Conservation (phyloP, 2,888 invertebrate species). For the Achlya flavicornis region DNA sequence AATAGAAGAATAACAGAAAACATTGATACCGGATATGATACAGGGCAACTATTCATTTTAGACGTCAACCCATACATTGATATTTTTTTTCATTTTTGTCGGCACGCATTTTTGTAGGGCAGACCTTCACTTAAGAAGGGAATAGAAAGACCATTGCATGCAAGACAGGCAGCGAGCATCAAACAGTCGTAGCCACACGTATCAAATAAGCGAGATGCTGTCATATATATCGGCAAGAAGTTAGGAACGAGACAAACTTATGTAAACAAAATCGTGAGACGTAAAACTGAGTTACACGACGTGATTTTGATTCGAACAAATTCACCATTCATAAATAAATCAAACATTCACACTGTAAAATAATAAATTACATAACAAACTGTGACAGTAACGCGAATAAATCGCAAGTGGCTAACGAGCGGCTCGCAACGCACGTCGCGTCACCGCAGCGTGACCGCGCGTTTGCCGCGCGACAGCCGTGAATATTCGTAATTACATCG, state of each 20-base stretch:
- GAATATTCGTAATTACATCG: conserved; percentile 12
- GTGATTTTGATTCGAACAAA: conserved; percentile 33
- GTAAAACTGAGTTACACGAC: conserved; percentile 15
- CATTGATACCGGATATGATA: conserved; percentile 32
- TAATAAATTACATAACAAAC: conserved; percentile 55
- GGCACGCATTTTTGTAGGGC: no score
- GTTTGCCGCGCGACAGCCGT: conserved; percentile 14
- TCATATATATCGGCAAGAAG: neutral
- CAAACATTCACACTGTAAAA: conserved; percentile 28
- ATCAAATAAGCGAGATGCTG: neutral
- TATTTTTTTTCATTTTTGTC: neutral
- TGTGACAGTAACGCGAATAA: conserved; percentile 54
- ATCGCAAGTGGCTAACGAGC: conserved; percentile 56
- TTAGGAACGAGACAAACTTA: neutral
- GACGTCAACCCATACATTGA: neutral
- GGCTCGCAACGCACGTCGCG: conserved; percentile 14
- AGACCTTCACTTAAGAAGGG: no score
- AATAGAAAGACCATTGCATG: no score
- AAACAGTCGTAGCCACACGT: neutral
- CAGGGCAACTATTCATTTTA: conserved; percentile 10
- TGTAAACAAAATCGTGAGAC: conserved; percentile 20
- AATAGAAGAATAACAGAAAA: conserved; percentile 25
- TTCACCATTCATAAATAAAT: conserved; percentile 27
- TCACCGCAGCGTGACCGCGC: conserved; percentile 25
- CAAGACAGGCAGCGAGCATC: neutral